Base-by-base conservation (phyloP, 35 echinoderm and acorn worm species). In the Nesometra sesokonis region DNA sequence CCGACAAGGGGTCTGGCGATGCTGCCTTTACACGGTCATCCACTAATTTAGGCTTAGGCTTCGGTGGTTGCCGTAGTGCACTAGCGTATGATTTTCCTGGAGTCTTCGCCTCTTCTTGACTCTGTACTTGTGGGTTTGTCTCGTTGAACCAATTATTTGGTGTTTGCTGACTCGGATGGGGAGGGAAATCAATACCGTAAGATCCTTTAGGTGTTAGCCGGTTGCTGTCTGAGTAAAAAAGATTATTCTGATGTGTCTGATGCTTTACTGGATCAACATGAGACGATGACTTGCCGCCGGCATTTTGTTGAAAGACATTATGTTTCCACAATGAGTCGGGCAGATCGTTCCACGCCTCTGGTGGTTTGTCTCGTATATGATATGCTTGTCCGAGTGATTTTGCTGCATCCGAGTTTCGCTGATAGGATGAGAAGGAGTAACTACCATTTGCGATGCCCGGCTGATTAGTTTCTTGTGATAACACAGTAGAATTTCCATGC, bases 31-130 rank as follows among this genome's bases (percentile, higher is more conserved):
- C 82, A 19, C 92, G 40, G 27, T 93, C 96, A 23, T 93, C 92
- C 2, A 93, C 83, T 38, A 86, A 91, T 32, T 84, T 39, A 31
- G 86, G 78, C 33, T 99, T 99, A 0, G 93, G 87, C 78, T 99
- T 99, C 1, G 92, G 92, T 30, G 92, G 92, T 57, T 91, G 89
- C 43, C 96, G 88, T 4, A 99, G 88, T 0, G 93, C 96, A 30
- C 87, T 94, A 19, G 96, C 96, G 84, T 99, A 99, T 0, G 96
- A 99, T 93, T 94, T 94, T 5, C 80, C 85, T 23, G 93, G 77
- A 47, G 77, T 29, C 34, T 57, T 86, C 15, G 33, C 77, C 32
- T 94, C 93, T 77, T 94, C 82, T 19, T 82, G 77, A 52, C 81
- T 90, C 17, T 17, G 33, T 34, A 30, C 7, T 36, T 27, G 0